phyloP scores from a whole-genome alignment of 2,888 invertebrate species.

The Romanomermis culicivorax region DNA sequence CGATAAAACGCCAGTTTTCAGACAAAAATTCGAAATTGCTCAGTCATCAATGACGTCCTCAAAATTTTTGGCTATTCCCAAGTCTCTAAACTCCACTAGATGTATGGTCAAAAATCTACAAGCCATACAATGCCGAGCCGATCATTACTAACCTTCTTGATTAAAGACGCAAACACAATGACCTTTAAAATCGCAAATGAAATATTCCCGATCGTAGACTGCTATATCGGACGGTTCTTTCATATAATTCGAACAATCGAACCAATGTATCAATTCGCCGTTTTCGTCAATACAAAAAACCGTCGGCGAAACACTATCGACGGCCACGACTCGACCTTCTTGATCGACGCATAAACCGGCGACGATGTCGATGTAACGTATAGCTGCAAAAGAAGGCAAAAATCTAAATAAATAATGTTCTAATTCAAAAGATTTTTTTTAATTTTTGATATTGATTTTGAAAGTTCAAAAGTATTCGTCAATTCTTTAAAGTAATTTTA shows the following conservation, averaged over 20 bases:
- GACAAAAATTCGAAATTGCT: too few relatives aligned
- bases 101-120: too few relatives aligned
- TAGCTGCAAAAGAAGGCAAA: conserved; percentile 16
- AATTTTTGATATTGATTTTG: background rate
- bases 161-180: conserved; percentile 28
- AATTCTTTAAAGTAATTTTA: too few relatives aligned
- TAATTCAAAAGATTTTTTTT: background rate
- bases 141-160: conserved; percentile 5
- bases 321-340: conserved; percentile 58
- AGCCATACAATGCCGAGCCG: too few relatives aligned
- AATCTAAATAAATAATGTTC: background rate
- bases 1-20: too few relatives aligned
- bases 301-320: conserved; percentile 87
- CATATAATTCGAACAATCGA: conserved; percentile 93
- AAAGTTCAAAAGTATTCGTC: too few relatives aligned
- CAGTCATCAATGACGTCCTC: too few relatives aligned
- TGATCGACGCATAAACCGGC: conserved; percentile 62
- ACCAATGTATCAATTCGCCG: conserved; percentile 80
- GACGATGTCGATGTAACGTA: conserved; percentile 40
- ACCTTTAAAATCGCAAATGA: conserved; percentile 91
- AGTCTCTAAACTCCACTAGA: too few relatives aligned
- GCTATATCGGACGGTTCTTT: conserved; percentile 90
- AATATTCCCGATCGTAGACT: conserved; percentile 63
- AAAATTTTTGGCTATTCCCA: too few relatives aligned
- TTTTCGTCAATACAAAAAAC: conserved; percentile 78